Percentiles rank a stretch among this genome's conserved stretches.
Conservation (phyloP, 2,797 vertebrate genomes). For the Clarias pachynema region DNA sequence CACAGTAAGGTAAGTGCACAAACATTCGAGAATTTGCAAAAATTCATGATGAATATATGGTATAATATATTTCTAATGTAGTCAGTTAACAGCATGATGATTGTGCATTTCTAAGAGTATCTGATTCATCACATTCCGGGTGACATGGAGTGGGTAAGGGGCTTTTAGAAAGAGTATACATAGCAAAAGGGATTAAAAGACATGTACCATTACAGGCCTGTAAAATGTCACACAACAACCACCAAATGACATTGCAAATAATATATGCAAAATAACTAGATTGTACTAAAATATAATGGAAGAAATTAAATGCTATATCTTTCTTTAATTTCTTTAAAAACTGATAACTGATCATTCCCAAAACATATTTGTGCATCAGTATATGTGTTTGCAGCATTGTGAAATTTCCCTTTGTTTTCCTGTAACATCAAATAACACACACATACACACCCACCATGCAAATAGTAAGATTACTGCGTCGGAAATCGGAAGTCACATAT, state of each 20-base stretch:
- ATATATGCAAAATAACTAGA: neutral
- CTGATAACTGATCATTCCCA: neutral
- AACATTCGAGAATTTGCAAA: conserved; percentile 43
- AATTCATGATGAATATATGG: conserved; percentile 55
- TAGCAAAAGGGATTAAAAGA: neutral
- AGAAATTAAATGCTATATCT: neutral
- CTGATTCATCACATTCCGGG: conserved; percentile 27
- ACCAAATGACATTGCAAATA: neutral
- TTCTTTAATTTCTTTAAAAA: neutral
- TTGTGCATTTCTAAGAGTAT: conserved; percentile 32
- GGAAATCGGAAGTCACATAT: conserved; percentile 24
- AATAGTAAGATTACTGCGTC: conserved; percentile 1
- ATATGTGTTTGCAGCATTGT: neutral
- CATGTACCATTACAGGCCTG: neutral
- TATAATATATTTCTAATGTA: conserved; percentile 38
- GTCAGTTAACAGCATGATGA: conserved; percentile 34
- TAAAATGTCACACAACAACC: neutral
- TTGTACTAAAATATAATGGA: neutral
- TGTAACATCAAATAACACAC: conserved; percentile 12
- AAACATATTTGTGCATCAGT: neutral
- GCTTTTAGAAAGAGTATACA: conserved; percentile 7
- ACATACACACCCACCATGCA: conserved; percentile 15
- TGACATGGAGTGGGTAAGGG: neutral
- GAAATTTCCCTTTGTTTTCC: conserved; percentile 25
- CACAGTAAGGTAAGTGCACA: conserved; percentile 42